Base-by-base conservation (phyloP, 1,140 invertebrate species). In the Gonioctena quinquepunctata region DNA sequence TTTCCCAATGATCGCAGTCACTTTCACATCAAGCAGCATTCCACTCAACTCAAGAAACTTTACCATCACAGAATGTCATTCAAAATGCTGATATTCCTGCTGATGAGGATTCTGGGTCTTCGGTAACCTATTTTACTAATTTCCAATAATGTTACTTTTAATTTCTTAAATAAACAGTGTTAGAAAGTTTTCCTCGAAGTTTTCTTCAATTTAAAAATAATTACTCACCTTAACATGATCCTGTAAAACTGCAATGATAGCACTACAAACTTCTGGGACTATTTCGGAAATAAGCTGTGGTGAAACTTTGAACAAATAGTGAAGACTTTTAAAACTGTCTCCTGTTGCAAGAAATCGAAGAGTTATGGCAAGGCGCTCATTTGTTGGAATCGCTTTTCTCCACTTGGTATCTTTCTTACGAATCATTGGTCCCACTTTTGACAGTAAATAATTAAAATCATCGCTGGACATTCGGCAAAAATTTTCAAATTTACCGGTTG, bases 291-390 rank as follows among this genome's bases (percentile, higher is more conserved):
- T 77, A 27, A 68, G 62, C 64, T 72, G 56, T 57, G 33, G 54
- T 52, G 77, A 80, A 56, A 81, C 70, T 73, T 81, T 79, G 59
- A 81, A 81, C 48, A 79, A 70, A 50, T 74, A 81, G 67, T 75
- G 72, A 8, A 80, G 56, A 66, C 76, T 77, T 71, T 64, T 72
- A 65, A 75, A 79, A 61, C 64, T 72, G 66, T 81, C 77, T 66
- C 73, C 76, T 8, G 50, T n/a, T 18, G 77, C 77, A 21, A 80
- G 68, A 75, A 79, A 80, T 71, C 74, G 66, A 61, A 79, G 64
- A 33, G 78, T 79, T 22, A 80, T 68, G 27, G 73, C 73, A 66
- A 80, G 72, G 50, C 70, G 69, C 26, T 72, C 73, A 76, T 71
- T 48, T 13, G 64, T 23, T 21, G 72, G 52, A 21, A 80, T 77